Evolutionary conservation across 2,888 invertebrate genomes (phyloP).

Genomic region (Pterobdella sp.): DNA sequence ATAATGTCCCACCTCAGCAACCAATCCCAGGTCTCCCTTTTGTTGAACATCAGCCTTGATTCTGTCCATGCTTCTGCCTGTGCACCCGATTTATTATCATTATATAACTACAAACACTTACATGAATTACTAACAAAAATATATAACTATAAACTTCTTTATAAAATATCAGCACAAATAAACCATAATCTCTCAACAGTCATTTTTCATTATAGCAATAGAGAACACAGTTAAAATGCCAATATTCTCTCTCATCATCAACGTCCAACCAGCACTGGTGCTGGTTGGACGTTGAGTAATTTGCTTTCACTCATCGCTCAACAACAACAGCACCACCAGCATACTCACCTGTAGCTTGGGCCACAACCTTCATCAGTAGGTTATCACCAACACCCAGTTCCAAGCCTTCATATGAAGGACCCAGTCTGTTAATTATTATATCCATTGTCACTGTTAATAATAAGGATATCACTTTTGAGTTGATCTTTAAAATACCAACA

Average conservation of each 20-base stretch:
- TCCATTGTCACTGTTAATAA: no score
- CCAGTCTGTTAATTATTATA: conserved; percentile 66
- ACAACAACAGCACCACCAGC: background rate
- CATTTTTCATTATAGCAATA: background rate
- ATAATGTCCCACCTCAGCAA: conserved; percentile 65
- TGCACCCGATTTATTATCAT: no score
- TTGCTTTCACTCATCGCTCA: background rate
- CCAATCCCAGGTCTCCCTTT: conserved; percentile 80
- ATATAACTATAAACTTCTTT: background rate
- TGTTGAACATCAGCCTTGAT: conserved; percentile 66
- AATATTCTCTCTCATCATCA: background rate
- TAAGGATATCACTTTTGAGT: no score
- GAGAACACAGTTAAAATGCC: background rate
- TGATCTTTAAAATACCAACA: no score
- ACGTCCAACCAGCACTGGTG: background rate
- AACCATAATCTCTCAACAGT: background rate
- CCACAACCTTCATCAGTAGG: conserved; percentile 85
- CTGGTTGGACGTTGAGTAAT: background rate
- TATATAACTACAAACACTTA: background rate
- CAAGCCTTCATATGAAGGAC: conserved; percentile 87
- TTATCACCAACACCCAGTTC: conserved; percentile 86
- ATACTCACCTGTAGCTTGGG: conserved; percentile 52
- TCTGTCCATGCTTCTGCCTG: conserved; percentile 65
- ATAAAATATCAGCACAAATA: background rate
- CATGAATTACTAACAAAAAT: background rate